phyloP scores from a whole-genome alignment of 2,113 vertebrate genomes.

The Brachionichthys hirsutus region DNA sequence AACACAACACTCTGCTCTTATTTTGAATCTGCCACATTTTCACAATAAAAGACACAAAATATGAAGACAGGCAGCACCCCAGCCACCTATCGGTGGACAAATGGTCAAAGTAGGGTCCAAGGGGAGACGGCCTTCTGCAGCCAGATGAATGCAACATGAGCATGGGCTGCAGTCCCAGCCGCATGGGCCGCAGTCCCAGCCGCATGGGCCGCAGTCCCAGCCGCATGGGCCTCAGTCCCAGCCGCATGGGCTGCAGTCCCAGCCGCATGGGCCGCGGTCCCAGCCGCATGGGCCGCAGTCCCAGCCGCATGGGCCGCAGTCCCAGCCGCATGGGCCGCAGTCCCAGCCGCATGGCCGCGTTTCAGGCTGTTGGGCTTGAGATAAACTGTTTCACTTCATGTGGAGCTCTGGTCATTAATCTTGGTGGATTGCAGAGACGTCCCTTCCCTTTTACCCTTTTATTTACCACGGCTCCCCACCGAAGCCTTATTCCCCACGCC shows the following conservation, averaged over 20 bases:
- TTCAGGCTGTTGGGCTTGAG: conserved; percentile 65
- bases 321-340: too few relatives aligned
- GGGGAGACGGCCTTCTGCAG: conserved; percentile 14
- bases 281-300: too few relatives aligned
- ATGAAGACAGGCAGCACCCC: conserved; percentile 42
- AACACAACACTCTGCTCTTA: conserved; percentile 35
- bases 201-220: too few relatives aligned
- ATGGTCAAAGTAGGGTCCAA: conserved; percentile 29
- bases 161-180: conserved; percentile 1
- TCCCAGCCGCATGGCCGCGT: conserved; percentile 58
- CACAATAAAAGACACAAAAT: conserved; percentile 48
- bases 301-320: too few relatives aligned
- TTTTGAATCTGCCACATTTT: conserved; percentile 47
- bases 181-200: too few relatives aligned
- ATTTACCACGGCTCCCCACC: conserved; percentile 48
- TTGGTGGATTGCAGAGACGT: conserved; percentile 47
- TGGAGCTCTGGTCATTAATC: conserved; percentile 64
- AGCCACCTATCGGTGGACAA: conserved; percentile 37
- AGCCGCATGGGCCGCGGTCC: too few relatives aligned
- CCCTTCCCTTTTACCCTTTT: conserved; percentile 47
- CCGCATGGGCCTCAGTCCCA: too few relatives aligned
- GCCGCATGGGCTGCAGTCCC: too few relatives aligned
- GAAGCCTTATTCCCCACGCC: conserved; percentile 32
- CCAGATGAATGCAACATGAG: conserved; percentile 53
- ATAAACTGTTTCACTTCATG: conserved; percentile 72